phyloP scores from a whole-genome alignment of 2,888 invertebrate genomes.

The Spodoptera littoralis region DNA sequence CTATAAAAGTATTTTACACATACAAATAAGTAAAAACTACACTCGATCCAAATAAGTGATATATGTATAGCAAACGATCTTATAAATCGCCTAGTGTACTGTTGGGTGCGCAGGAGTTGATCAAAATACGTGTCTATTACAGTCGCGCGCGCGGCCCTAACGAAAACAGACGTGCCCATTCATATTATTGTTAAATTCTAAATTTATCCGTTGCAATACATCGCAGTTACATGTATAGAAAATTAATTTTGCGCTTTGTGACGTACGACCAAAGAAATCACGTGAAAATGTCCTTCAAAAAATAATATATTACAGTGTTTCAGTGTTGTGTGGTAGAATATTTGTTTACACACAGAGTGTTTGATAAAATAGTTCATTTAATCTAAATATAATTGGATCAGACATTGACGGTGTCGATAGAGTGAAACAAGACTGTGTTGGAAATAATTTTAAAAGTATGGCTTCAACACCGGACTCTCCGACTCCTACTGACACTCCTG shows the following conservation, averaged over 20 bases:
- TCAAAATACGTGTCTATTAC: conserved; percentile 48
- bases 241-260: conserved; percentile 20
- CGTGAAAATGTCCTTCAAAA: conserved; percentile 15
- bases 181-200: conserved; percentile 31
- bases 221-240: conserved; percentile 1
- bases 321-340: conserved; percentile 18
- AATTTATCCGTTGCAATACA: conserved; percentile 23
- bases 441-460: conserved; percentile 24
- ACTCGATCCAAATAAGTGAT: conserved; percentile 6
- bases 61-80: conserved; percentile 26
- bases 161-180: conserved; percentile 51
- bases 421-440: not conserved
- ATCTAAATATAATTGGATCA: not conserved
- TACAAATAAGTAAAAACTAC: conserved; percentile 20
- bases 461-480: conserved; percentile 60
- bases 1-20: conserved; percentile 34
- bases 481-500: conserved; percentile 65
- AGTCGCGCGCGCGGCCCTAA: conserved; percentile 52
- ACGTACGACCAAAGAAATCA: conserved; percentile 18
- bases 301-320: conserved; percentile 28
- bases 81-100: conserved; percentile 3
- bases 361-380: not conserved
- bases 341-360: conserved; percentile 11
- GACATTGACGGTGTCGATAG: not conserved
- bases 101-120: conserved; percentile 49